Base-by-base conservation (phyloP, 2,888 invertebrate species). In the Melanargia galathea region DNA sequence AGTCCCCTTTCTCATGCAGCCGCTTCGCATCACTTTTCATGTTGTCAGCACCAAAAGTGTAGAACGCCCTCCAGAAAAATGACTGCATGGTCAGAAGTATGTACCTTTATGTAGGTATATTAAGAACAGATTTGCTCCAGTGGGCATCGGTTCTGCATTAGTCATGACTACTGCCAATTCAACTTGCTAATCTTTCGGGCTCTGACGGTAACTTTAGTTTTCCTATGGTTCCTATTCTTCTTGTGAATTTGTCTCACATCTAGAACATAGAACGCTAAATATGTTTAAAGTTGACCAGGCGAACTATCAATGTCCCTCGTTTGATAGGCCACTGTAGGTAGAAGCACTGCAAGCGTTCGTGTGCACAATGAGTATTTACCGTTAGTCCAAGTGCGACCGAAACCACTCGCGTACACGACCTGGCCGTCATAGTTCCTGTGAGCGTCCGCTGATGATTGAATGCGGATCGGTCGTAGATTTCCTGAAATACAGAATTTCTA, bases 311-410 rank as follows among this genome's bases (percentile, higher is more conserved):
- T n/a, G n/a, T n/a, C n/a, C n/a, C n/a, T n/a, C n/a, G n/a, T n/a
- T n/a, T n/a, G n/a, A n/a, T n/a, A n/a, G n/a, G n/a, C n/a, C n/a
- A n/a, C n/a, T n/a, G n/a, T n/a, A n/a, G n/a, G n/a, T n/a, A n/a
- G n/a, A n/a, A n/a, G n/a, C n/a, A n/a, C n/a, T n/a, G n/a, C n/a
- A n/a, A n/a, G n/a, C n/a, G n/a, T 26, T 26, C 5, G 5, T 26
- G 24, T 26, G 5, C 24, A 26, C 24, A 26, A 26, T 26, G 24
- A 26, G 5, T 30, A 30, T 54, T 64, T 68, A 87, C 88, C 84
- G 2, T 63, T 38, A n/a, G 87, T 89, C 90, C 90, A 90, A 0
- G 81, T 79, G 11, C 81, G 75, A 13, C 90, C 90, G 63, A 80
- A 85, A 10, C 90, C 90, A 62, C 88, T 89, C 26, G 90, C 82